Conservation (phyloP, 2,888 invertebrate species). For the Beris morrisii region DNA sequence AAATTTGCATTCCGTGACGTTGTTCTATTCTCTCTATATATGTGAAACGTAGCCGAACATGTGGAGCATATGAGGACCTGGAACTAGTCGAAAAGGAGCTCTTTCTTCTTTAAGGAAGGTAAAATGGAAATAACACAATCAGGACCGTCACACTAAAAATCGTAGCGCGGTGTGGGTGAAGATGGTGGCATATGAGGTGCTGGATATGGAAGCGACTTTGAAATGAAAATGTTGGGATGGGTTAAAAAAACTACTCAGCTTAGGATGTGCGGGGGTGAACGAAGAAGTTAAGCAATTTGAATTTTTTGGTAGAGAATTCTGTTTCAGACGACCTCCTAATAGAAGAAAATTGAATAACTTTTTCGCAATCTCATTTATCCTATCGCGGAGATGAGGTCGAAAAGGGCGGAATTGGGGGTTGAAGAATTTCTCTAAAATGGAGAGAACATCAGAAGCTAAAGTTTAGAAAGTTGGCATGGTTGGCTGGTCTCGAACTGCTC, state of each 20-base stretch:
- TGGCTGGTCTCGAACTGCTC: slow-evolving; percentile 13
- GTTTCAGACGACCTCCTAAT: slow-evolving; percentile 24
- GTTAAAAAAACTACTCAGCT: too few relatives aligned
- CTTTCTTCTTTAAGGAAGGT: not conserved
- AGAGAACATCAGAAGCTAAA: too few relatives aligned
- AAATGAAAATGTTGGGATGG: not conserved
- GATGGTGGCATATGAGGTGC: slow-evolving; percentile 1
- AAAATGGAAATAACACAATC: slow-evolving; percentile 29
- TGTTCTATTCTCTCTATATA: slow-evolving; percentile 13
- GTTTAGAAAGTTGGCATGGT: slow-evolving; percentile 15
- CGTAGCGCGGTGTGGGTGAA: not conserved
- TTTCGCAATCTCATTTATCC: slow-evolving; percentile 30
- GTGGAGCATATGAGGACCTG: slow-evolving; percentile 18
- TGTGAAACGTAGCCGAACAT: slow-evolving; percentile 9
- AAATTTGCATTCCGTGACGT: slow-evolving; percentile 30
- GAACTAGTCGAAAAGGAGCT: slow-evolving; percentile 11
- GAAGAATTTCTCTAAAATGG: not conserved
- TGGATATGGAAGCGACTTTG: slow-evolving; percentile 5
- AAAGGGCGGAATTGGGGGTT: not conserved
- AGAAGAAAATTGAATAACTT: slow-evolving; percentile 31
- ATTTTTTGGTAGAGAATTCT: slow-evolving; percentile 4
- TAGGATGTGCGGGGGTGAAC: not conserved
- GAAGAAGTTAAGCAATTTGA: slow-evolving; percentile 21
- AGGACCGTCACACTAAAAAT: slow-evolving; percentile 26
- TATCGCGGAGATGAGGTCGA: slow-evolving; percentile 1